Evolutionary conservation across 1,140 invertebrate genomes (phyloP).

Genomic region (Hylyphantes graminicola): DNA sequence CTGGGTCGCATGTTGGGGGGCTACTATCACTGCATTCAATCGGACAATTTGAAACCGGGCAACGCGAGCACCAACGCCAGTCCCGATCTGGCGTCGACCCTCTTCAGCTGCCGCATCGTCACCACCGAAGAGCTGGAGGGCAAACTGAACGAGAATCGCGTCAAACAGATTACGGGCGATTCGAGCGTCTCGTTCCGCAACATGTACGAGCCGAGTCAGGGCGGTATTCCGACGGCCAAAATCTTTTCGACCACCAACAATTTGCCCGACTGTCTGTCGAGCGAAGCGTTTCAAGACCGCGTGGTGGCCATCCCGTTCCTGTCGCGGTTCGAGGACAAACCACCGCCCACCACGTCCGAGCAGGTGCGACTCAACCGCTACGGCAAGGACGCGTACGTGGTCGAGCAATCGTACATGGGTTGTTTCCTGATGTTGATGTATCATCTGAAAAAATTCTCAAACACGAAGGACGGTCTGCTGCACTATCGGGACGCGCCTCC

Average conservation of each 20-base stretch:
- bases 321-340: background rate
- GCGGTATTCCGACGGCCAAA: constrained; percentile 30
- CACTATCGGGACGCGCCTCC: constrained; percentile 18
- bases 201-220: constrained; percentile 22
- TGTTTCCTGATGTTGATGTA: constrained; percentile 6
- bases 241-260: constrained; percentile 25
- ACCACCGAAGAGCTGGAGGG: constrained; percentile 14
- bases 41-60: constrained; percentile 6
- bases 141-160: constrained; percentile 12
- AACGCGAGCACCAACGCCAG: background rate
- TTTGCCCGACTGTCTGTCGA: background rate
- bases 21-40: background rate
- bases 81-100: constrained; percentile 13
- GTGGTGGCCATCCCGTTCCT: constrained; percentile 34
- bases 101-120: constrained; percentile 35
- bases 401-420: constrained; percentile 11
- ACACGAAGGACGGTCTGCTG: background rate
- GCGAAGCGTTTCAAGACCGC: constrained; percentile 11
- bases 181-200: too few species aligned
- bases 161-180: constrained; percentile 40
- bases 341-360: background rate
- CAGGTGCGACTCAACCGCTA: constrained; percentile 1
- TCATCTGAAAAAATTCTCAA: background rate
- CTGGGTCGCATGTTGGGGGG: constrained; percentile 2
- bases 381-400: background rate